Base-by-base conservation (phyloP, 2,797 vertebrate genomes). In the Monodelphis domestica region DNA sequence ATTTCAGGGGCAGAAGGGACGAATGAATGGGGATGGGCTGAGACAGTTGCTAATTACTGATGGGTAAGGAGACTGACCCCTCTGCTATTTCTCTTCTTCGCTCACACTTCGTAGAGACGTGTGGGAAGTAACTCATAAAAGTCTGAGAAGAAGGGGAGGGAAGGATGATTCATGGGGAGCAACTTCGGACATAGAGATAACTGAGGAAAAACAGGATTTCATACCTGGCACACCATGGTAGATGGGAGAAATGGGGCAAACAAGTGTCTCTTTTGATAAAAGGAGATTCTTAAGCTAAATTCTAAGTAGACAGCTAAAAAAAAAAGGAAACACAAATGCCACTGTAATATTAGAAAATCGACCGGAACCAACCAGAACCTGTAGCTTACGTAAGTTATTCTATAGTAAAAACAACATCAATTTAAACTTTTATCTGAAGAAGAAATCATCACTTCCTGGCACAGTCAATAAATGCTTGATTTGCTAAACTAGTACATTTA, bases 41-140 rank as follows among this genome's bases (percentile, higher is more conserved):
- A 96, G 70, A 63, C 91, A 88, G 92, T 52, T 45, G 90, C 56
- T 97, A 96, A 97, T 92, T 97, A 96, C 96, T 96, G 90, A 97
- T 96, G 28, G 89, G 55, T 88, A 90, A 89, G 94, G 84, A 87
- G 78, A 90, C 84, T 96, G 78, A 91, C 84, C 95, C 93, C 51
- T 96, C 96, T 94, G 50, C 55, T 59, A 94, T 95, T 97, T 93
- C 87, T 95, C 55, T 87, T 95, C 89, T 93, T 97, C 90, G 95
- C 88, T 38, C 92, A 94, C 0, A n/a, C 24, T 87, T 97, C 94
- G 90, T 91, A 10, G 89, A 95, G 95, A 95, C 90, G 90, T 97
- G 93, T 97, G 87, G 0, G n/a, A 93, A 96, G 96, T 95, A 92
- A 90, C 95, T 95, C 98, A 88, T 17, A 94, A 95, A 97, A 96